A percentile compares a stretch with the other conserved stretches of the same genome.
Conservation (phyloP, 2,113 vertebrate genomes). For the Aegotheles bennettii region DNA sequence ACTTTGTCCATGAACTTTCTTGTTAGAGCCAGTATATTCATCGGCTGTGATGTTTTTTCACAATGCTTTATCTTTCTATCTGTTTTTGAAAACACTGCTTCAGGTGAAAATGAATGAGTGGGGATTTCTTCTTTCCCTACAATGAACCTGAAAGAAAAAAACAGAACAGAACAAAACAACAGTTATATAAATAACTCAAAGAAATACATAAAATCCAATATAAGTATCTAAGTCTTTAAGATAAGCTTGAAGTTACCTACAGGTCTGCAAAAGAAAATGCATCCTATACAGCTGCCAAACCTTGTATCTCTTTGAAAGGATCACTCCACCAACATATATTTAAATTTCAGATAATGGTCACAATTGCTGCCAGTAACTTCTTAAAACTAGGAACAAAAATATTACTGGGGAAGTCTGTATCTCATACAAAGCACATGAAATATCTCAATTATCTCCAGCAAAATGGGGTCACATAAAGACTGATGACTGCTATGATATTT, state of each 20-base stretch:
- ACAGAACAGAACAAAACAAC: background rate
- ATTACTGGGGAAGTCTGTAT: background rate
- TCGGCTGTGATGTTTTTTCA: constrained; percentile 46
- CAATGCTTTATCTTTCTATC: constrained; percentile 67
- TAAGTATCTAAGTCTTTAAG: background rate
- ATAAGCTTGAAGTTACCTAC: background rate
- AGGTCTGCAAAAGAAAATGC: background rate
- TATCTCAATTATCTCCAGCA: background rate
- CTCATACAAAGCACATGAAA: background rate
- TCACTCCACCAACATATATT: background rate
- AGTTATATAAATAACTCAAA: background rate
- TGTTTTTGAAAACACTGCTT: constrained; percentile 66
- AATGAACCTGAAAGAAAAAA: constrained; percentile 82
- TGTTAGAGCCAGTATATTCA: constrained; percentile 74
- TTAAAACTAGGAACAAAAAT: background rate
- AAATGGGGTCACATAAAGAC: background rate
- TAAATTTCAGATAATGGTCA: background rate
- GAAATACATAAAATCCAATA: background rate
- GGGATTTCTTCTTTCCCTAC: constrained; percentile 96
- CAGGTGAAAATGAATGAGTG: constrained; percentile 79
- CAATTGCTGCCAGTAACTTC: background rate
- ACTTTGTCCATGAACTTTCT: constrained; percentile 84
- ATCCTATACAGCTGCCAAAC: background rate
- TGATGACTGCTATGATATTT: background rate
- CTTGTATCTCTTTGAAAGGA: background rate